Base-by-base conservation (phyloP, 2,888 invertebrate species). In the Heliconius hortense region DNA sequence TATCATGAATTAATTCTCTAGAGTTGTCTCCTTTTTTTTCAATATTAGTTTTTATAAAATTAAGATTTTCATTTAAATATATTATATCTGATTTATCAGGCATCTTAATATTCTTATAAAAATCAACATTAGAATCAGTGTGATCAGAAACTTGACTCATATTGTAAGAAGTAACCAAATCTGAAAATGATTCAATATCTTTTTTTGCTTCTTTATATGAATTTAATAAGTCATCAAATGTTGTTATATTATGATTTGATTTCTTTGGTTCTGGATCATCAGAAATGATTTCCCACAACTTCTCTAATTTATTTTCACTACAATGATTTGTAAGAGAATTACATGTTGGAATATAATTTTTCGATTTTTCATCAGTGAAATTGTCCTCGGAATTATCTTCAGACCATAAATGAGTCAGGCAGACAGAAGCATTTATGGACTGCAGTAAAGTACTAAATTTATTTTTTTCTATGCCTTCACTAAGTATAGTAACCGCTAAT, bases 401-500 rank as follows among this genome's bases (percentile, higher is more conserved):
- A 80, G 79, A 82, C 92, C 92, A 91, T 48, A 90, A 84, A 69
- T 86, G 71, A 24, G 79, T 82, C 68, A 93, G 77, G 67, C 86
- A 81, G 76, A 89, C 79, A 73, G 85, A 81, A 63, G 84, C 95
- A 63, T 95, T 95, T 72, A 96, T 94, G n/a, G 90, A 87, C 4
- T 93, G 88, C 56, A 97, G 86, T 67, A 96, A 91, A 71, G 91
- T 87, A 82, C 91, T 91, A 81, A 97, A 96, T 64, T 89, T 90
- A 1, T 86, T 80, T 68, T 95, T 81, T 87, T 98, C 98, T 73
- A 94, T 91, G 10, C 96, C 96, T 70, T 95, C 94, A 81, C 96
- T 94, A 13, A 97, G 90, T 76, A 98, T 95, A 71, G 96, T 96
- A 21, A 98, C 95, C 39, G 97, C 96, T 75, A 96, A 95, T 72